Conservation (phyloP, 1,140 invertebrate species). For the Limonius californicus region DNA sequence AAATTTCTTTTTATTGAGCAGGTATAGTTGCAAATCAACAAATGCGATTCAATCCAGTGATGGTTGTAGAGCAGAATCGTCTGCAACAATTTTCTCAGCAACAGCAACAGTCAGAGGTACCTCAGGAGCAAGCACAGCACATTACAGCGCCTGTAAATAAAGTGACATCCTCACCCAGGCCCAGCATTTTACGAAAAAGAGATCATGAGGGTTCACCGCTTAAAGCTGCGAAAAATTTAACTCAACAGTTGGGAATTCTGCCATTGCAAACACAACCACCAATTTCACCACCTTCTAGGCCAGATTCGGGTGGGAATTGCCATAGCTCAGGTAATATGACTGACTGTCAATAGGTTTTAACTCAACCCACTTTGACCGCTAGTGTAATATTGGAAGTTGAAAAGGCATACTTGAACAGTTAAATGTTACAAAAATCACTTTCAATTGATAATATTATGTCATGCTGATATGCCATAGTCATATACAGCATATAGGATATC, state of each 20-base stretch:
- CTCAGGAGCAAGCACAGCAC: slow-evolving; percentile 14
- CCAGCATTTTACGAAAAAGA: slow-evolving; percentile 45
- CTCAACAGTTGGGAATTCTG: slow-evolving; percentile 50
- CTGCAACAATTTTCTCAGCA: not conserved
- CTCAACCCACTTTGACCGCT: not conserved
- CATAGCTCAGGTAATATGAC: slow-evolving; percentile 49
- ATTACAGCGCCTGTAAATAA: slow-evolving; percentile 28
- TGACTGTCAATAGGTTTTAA: not conserved
- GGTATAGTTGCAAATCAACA: slow-evolving; percentile 36
- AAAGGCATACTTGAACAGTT: too few species aligned
- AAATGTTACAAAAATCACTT: not conserved
- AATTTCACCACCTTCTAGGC: slow-evolving; percentile 49
- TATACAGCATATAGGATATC: too few species aligned
- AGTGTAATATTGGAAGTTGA: too few species aligned
- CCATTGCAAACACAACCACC: slow-evolving; percentile 35
- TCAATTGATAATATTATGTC: slow-evolving; percentile 30
- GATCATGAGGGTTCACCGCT: slow-evolving; percentile 44
- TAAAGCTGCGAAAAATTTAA: slow-evolving; percentile 43
- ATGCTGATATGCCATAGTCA: too few species aligned
- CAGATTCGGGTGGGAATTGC: slow-evolving; percentile 51
- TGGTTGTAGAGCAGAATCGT: slow-evolving; percentile 39
- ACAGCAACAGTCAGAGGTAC: not conserved
- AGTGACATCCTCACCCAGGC: slow-evolving; percentile 43
- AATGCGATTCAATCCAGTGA: slow-evolving; percentile 42
- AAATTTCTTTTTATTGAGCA: slow-evolving; percentile 25